Conservation (phyloP, 2,113 vertebrate species). For the Oceanites oceanicus region DNA sequence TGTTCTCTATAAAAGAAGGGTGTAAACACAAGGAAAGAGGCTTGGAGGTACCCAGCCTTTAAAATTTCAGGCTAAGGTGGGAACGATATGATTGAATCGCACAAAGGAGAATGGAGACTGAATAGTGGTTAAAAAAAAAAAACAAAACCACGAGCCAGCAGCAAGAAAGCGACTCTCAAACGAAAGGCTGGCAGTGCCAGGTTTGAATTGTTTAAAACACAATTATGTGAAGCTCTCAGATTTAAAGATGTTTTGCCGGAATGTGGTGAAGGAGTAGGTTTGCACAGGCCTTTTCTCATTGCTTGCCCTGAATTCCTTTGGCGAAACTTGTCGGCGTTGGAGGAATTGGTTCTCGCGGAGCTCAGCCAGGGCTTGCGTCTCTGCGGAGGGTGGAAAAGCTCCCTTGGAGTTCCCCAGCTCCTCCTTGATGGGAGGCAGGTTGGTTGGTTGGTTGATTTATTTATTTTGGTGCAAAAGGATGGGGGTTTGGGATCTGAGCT, state of each 20-base stretch:
- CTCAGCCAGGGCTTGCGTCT: neutral
- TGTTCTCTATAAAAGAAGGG: neutral
- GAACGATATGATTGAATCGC: neutral
- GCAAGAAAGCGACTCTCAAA: neutral
- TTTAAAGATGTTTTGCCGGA: neutral
- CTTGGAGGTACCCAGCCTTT: neutral
- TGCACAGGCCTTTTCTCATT: neutral
- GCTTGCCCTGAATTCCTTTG: neutral
- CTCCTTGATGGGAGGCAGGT: neutral
- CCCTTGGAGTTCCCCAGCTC: neutral
- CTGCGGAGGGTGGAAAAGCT: neutral
- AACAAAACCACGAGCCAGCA: neutral
- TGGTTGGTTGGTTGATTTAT: neutral
- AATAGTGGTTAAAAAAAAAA: neutral
- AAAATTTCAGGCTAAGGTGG: neutral
- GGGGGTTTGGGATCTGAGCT: neutral
- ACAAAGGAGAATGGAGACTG: neutral
- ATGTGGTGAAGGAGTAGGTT: neutral
- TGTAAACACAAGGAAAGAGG: neutral
- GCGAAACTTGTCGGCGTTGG: neutral
- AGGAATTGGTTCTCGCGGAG: neutral
- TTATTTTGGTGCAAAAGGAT: neutral
- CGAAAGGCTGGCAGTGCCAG: neutral
- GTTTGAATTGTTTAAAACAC: neutral
- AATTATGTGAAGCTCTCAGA: neutral